Conservation (phyloP, 1,140 invertebrate species). For the Papilio polytes region DNA sequence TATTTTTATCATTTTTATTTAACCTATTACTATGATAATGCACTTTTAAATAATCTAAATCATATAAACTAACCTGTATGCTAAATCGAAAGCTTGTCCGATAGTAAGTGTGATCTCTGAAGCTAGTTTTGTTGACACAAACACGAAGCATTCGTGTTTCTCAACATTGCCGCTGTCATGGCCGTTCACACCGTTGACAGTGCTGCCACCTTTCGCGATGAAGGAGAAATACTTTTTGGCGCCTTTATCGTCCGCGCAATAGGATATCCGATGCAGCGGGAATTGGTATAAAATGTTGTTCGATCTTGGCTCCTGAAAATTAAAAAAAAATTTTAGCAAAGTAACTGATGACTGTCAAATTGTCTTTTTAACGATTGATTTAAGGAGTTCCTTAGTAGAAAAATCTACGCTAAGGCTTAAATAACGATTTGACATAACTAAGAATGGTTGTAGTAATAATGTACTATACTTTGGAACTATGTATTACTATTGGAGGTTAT, state of each 20-base stretch:
- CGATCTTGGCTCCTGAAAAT: constrained; percentile 85
- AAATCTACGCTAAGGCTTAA: no score
- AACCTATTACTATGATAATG: no score
- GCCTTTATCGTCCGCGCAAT: constrained; percentile 98
- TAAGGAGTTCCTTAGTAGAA: no score
- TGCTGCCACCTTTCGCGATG: constrained; percentile 94
- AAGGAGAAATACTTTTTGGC: constrained; percentile 98
- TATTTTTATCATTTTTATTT: no score
- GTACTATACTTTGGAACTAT: no score
- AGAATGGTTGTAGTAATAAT: no score
- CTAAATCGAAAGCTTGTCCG: constrained; percentile 98
- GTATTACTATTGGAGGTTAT: no score
- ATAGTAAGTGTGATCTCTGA: constrained; percentile 98
- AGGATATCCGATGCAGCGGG: constrained; percentile 98
- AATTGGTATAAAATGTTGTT: constrained; percentile 95
- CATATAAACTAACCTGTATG: constrained; percentile 88
- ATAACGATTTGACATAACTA: no score
- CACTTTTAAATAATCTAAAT: background rate
- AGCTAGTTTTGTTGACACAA: constrained; percentile 97
- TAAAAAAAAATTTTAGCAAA: constrained; percentile 39
- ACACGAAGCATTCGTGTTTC: constrained; percentile 97
- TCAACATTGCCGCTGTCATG: constrained; percentile 83
- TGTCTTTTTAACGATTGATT: no score
- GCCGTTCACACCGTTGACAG: constrained; percentile 64
- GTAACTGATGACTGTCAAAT: no score